phyloP scores from a whole-genome alignment of 2,888 invertebrate genomes.

The Drosophila tripunctata region DNA sequence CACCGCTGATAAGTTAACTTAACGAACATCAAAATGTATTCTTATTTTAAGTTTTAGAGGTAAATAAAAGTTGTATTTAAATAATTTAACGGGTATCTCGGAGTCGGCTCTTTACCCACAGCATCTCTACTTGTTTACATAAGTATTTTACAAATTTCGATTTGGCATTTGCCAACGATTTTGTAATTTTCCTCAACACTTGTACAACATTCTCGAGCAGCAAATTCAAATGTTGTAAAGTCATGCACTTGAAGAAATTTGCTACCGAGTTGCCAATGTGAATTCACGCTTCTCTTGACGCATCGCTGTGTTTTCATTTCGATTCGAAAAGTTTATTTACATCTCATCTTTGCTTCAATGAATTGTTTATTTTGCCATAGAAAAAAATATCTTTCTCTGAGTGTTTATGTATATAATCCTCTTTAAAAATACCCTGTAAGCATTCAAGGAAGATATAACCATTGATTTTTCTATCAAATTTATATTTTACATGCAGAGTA shows the following conservation, averaged over 20 bases:
- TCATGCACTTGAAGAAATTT: not conserved
- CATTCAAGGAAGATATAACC: not conserved
- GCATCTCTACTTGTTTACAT: not conserved
- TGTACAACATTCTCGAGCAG: not conserved
- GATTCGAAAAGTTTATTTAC: not conserved
- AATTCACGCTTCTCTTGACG: not conserved
- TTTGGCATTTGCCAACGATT: constrained; percentile 3
- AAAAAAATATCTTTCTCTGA: not conserved
- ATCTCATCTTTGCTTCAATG: not conserved
- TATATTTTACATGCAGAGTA: not conserved
- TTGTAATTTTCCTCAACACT: not conserved
- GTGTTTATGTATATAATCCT: constrained; percentile 3
- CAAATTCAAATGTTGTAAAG: not conserved
- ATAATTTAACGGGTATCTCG: not conserved
- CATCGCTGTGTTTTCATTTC: not conserved
- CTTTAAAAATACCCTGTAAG: not conserved
- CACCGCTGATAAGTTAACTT: too few relatives aligned
- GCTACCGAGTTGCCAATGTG: not conserved
- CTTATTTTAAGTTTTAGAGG: too few relatives aligned
- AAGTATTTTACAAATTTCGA: not conserved
- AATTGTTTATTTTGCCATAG: not conserved
- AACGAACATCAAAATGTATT: too few relatives aligned
- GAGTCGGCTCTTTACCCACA: not conserved
- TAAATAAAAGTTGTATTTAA: too few relatives aligned
- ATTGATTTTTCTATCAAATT: not conserved